Base-by-base conservation (phyloP, 2,797 vertebrate species). In the Hoplostethus atlanticus region DNA sequence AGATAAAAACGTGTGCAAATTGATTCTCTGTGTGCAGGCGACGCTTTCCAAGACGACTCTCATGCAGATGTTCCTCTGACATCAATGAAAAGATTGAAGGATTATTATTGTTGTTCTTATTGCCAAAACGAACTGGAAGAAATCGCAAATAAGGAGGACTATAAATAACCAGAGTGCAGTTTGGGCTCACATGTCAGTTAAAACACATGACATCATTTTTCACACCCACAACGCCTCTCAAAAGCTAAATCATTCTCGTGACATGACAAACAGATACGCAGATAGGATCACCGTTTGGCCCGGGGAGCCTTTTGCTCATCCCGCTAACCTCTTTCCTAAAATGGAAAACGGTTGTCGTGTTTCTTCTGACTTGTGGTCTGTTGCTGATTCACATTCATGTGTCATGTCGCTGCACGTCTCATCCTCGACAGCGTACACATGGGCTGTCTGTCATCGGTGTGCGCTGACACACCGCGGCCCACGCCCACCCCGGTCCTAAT, bases 301-400 rank as follows among this genome's bases (percentile, higher is more conserved):
- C 0, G 3, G 6, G 81, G 71, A 64, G 21, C 62, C 73, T 71
- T 81, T 87, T 73, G 68, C 79, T 83, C 84, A 89, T 69, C 71
- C 54, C 13, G 2, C 5, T 54, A 78, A 54, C 64, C 55, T 68
- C 64, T 80, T 86, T 21, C 21, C 88, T 83, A 80, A 91, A 90
- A 91, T 80, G 87, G 85, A 87, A 84, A 82, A 73, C 72, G 21
- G 73, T 70, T 78, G 72, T 70, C 47, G 61, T 68, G 65, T 54
- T 77, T 65, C 57, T 28, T 6, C 63, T 59, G 71, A 91, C 86
- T 85, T 87, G 81, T 73, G 72, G 75, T 62, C 51, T 80, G 83
- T 78, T 86, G 77, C 64, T 88, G 87, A 88, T 86, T 90, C 91
- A 90, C 81, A 64, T 64, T 71, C 76, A 69, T 81, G 42, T 76